Evolutionary conservation across 2,888 invertebrate genomes (phyloP), one percentile per base, ranked within the genome.

Genomic region (Drosophila subquinaria): DNA sequence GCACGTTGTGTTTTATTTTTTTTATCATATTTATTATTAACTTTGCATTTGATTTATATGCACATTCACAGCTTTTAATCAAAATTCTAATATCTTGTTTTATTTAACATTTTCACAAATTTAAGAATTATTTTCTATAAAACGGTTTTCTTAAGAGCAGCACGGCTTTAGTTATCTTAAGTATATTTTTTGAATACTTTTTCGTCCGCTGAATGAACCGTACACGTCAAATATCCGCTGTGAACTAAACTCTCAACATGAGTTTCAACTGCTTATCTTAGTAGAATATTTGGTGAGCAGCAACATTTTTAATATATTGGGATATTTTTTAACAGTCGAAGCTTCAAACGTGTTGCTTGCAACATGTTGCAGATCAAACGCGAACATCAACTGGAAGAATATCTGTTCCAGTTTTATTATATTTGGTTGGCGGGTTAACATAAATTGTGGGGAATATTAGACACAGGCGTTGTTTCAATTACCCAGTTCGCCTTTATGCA

Each of bases 211-310:
- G n/a, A 10, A 1, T 53, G 53, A 64, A 57, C 56, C 53, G 45
- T 45, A 30, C 60, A 40, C 52, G 52, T 3, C 60, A 3, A 57
- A 74, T 57, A 13, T 47, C 36, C 78, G 57, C 35, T 64, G 30
- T 43, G 69, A 65, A 76, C 76, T 76, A 69, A 76, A 69, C 27
- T 15, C 11, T 33, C 52, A 33, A 35, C 52, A 48, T 50, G 33
- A 8, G 2, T 15, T 43, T 15, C 36, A 4, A 6, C 23, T 43
- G 17, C 27, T 48, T n/a, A 11, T 53, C 33, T 42, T 27, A 20
- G 40, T 36, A 35, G 15, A 35, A 5, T 47, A 8, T 0, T 9
- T 3, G 40, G 40, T 11, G 56, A 23, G 23, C 15, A 27, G 9
- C 23, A 10, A 15, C 30, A 35, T 59, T 45, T 45, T 4, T 3